phyloP scores from a whole-genome alignment of 2,113 vertebrate species.

The Seriola quinqueradiata region DNA sequence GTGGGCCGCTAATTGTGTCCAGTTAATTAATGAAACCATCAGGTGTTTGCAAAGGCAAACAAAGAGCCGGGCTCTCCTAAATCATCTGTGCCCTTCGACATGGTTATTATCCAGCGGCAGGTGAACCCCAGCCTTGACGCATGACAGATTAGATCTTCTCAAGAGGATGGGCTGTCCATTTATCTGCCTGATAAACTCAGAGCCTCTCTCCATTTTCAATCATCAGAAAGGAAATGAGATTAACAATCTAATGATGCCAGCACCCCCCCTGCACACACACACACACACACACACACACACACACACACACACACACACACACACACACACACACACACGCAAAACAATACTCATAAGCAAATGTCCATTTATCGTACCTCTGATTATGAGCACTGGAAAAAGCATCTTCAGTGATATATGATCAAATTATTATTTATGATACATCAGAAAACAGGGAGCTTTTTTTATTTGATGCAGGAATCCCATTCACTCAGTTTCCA shows the following conservation, averaged over 20 bases:
- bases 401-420: slow-evolving; percentile 48
- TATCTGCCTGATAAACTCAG: slow-evolving; percentile 86
- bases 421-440: slow-evolving; percentile 65
- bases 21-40: slow-evolving; percentile 84
- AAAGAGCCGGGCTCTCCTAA: slow-evolving; percentile 75
- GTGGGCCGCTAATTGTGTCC: slow-evolving; percentile 78
- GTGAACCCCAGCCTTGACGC: slow-evolving; percentile 79
- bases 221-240: slow-evolving; percentile 85
- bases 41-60: slow-evolving; percentile 86
- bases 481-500: slow-evolving; percentile 50
- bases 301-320: slow-evolving; percentile 18
- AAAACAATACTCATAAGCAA: slow-evolving; percentile 54
- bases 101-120: slow-evolving; percentile 81
- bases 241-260: slow-evolving; percentile 82
- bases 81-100: slow-evolving; percentile 80
- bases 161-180: slow-evolving; percentile 80
- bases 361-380: slow-evolving; percentile 54
- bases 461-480: slow-evolving; percentile 50
- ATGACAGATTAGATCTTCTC: slow-evolving; percentile 87
- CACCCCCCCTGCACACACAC: slow-evolving; percentile 23
- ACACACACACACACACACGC: slow-evolving; percentile 25
- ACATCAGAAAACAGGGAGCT: slow-evolving; percentile 52
- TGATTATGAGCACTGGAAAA: slow-evolving; percentile 58
- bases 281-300: slow-evolving; percentile 24
- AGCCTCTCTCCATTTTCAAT: slow-evolving; percentile 83